A percentile compares a stretch with the other conserved stretches of the same genome.
These are phyloP conservation scores for Neopelma chrysocephalum DNA, from an alignment of 2,797 vertebrate genomes.

Conservation along the genomic window DNA sequence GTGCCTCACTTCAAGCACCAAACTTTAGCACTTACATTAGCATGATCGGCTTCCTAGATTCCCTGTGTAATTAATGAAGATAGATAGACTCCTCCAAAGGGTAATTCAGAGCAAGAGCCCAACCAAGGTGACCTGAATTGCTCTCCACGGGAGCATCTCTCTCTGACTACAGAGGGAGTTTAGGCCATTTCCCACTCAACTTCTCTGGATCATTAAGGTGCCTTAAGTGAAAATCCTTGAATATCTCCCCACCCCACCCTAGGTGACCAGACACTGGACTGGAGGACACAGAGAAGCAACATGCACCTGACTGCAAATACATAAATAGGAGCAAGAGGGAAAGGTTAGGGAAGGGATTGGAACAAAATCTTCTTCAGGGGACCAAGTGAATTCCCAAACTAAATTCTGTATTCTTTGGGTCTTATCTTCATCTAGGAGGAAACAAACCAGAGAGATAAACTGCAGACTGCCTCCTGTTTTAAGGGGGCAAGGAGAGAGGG, in stretches of 20 bases:
- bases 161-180: not conserved
- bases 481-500: not conserved
- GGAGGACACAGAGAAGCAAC: not conserved
- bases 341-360: not conserved
- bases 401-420: not conserved
- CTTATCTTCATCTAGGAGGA: not conserved
- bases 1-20: not conserved
- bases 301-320: not conserved
- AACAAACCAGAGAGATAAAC: not conserved
- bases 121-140: slow-evolving; percentile 11
- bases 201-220: not conserved
- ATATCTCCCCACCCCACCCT: not conserved
- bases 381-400: not conserved
- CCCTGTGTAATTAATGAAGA: not conserved
- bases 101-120: not conserved
- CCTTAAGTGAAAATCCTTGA: not conserved
- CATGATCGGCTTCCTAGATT: not conserved
- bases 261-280: not conserved
- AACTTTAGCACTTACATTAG: not conserved
- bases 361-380: not conserved
- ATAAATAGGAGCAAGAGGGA: not conserved
- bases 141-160: not conserved
- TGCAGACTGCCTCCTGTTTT: not conserved
- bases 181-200: not conserved
- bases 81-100: not conserved